Conservation (phyloP, 1,140 invertebrate genomes). For the Ericerus pela region DNA sequence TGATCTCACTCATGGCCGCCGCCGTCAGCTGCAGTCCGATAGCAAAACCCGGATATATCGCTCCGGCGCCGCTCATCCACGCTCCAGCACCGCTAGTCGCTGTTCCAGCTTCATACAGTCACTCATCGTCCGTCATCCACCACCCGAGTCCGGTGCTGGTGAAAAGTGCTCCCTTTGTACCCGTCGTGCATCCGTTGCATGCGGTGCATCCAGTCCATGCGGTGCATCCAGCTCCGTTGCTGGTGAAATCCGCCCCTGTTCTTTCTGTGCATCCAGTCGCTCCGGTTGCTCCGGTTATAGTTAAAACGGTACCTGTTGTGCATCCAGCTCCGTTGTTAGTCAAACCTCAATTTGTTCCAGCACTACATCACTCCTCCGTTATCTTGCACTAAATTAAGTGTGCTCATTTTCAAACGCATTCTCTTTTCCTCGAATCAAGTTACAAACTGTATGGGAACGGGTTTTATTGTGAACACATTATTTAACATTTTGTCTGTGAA, state of each 20-base stretch:
- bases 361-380: background rate
- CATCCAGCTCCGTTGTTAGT: conserved; percentile 1
- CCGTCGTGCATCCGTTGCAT: background rate
- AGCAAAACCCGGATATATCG: background rate
- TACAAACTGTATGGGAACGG: no score
- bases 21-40: background rate
- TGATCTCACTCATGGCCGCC: conserved; percentile 1
- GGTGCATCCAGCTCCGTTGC: background rate
- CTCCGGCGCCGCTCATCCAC: background rate
- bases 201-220: background rate
- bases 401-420: no score
- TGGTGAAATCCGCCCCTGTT: background rate
- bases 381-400: background rate
- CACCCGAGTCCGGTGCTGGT: background rate
- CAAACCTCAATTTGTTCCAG: background rate
- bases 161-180: background rate
- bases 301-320: background rate
- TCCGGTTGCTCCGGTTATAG: background rate
- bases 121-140: background rate
- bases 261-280: background rate
- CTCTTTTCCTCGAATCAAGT: no score
- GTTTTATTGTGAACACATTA: no score
- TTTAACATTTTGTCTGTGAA: no score
- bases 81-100: background rate
- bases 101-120: background rate